A percentile compares a stretch with the other conserved stretches of the same genome.
Conservation (phyloP, 2,888 invertebrate species). For the Ichneumon xanthorius region DNA sequence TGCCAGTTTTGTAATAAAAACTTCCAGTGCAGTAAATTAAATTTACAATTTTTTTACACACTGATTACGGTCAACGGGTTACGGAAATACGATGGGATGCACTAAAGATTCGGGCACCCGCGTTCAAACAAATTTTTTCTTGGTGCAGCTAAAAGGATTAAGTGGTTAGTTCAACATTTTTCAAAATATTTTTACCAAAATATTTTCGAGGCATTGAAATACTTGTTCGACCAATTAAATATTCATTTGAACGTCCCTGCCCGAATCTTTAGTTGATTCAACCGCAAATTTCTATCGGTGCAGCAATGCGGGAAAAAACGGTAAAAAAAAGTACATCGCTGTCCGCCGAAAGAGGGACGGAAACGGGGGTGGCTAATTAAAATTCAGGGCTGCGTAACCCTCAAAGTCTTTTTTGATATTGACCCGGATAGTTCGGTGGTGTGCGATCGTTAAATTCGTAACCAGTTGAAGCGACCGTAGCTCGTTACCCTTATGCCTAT, state of each 20-base stretch:
- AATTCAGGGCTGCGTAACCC: slow-evolving; percentile 23
- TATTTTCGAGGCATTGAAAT: no score
- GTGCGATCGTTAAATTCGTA: slow-evolving; percentile 30
- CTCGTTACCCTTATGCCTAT: slow-evolving; percentile 40
- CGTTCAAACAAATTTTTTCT: no score
- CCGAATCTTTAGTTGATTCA: no score
- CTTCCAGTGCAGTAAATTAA: no score
- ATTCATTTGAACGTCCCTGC: no score
- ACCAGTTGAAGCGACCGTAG: slow-evolving; percentile 11
- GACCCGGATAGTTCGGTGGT: slow-evolving; percentile 17
- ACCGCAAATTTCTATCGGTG: neutral
- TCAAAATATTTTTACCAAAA: no score
- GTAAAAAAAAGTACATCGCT: slow-evolving; percentile 13
- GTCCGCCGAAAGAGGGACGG: slow-evolving; percentile 13
- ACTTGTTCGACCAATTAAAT: no score
- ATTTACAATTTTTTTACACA: no score
- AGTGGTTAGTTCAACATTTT: neutral
- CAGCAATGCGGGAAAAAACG: neutral
- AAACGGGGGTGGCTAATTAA: slow-evolving; percentile 39
- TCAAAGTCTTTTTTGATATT: slow-evolving; percentile 24
- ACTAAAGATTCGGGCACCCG: no score
- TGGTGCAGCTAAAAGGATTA: neutral
- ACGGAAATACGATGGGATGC: no score
- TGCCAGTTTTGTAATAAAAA: no score
- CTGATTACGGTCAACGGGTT: neutral